These are phyloP conservation scores for Halocynthia roretzi DNA, from an alignment of 23 tunicate species.

Conservation along the genomic window DNA sequence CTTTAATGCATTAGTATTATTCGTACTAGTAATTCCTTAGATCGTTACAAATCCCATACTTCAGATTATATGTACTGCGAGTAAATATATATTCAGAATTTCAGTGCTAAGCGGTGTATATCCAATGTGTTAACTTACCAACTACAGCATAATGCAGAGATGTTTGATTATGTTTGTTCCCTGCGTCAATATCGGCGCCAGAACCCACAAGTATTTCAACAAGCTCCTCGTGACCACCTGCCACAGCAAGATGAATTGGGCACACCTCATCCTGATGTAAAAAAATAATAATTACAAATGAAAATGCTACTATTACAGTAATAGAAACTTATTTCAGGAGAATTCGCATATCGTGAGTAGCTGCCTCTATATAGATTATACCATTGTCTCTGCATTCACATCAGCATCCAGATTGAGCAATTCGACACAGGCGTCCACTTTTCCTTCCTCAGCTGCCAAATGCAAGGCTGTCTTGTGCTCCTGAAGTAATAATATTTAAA, in stretches of 20 bases:
- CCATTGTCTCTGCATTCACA: slow-evolving; percentile 80
- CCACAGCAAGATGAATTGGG: slow-evolving; percentile 78
- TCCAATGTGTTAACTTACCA: background rate
- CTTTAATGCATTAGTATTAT: no score
- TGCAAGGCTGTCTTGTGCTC: slow-evolving; percentile 70
- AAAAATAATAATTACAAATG: background rate
- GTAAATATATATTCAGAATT: no score
- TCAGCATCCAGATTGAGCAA: slow-evolving; percentile 44
- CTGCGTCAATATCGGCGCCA: slow-evolving; percentile 81
- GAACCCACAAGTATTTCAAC: slow-evolving; percentile 38
- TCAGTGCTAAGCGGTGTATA: no score
- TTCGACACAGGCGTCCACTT: slow-evolving; percentile 39
- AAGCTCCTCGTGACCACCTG: slow-evolving; percentile 28
- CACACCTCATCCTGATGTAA: slow-evolving; percentile 36
- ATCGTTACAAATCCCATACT: no score
- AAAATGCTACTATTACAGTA: background rate
- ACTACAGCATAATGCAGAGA: slow-evolving; percentile 91
- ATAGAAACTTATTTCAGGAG: background rate
- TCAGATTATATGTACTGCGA: no score
- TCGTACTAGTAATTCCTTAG: no score
- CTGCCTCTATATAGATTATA: background rate
- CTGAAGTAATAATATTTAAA: background rate
- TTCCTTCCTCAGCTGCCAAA: slow-evolving; percentile 66
- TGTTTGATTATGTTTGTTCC: slow-evolving; percentile 93
- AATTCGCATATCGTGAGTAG: background rate